Percentiles rank a stretch among this genome's conserved stretches.
Conservation (phyloP, 2,888 invertebrate genomes). For the Brenthis ino region DNA sequence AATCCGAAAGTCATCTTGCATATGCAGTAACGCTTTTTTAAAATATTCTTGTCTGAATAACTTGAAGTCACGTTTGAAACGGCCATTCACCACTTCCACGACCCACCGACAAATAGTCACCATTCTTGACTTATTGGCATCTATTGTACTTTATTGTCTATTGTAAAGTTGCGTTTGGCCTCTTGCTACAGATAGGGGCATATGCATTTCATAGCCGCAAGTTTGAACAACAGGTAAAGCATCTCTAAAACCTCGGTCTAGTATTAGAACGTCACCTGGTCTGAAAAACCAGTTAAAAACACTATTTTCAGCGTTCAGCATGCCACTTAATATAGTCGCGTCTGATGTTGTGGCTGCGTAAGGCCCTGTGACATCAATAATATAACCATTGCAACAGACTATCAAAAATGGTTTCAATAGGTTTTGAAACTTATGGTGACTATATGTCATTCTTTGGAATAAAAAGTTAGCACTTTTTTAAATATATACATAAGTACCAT, state of each 20-base stretch:
- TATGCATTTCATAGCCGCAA: slow-evolving; percentile 19
- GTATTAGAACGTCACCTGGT: slow-evolving; percentile 25
- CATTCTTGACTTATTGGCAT: slow-evolving; percentile 26
- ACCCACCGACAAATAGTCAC: slow-evolving; percentile 35
- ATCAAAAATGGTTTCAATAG: slow-evolving; percentile 34
- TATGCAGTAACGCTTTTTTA: neutral
- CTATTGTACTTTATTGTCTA: too few species aligned
- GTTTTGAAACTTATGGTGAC: too few species aligned
- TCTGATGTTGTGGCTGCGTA: slow-evolving; percentile 32
- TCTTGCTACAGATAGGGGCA: slow-evolving; percentile 27
- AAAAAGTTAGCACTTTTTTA: too few species aligned
- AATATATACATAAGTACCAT: too few species aligned
- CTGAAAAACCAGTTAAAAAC: slow-evolving; percentile 19
- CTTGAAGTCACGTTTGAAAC: slow-evolving; percentile 37
- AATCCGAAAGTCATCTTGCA: slow-evolving; percentile 27
- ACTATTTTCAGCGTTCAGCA: too few species aligned
- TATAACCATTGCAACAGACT: slow-evolving; percentile 33
- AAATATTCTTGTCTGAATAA: slow-evolving; percentile 22
- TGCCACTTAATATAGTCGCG: slow-evolving; percentile 18
- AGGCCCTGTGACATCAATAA: slow-evolving; percentile 31
- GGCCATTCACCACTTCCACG: slow-evolving; percentile 34
- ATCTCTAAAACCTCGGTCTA: slow-evolving; percentile 24
- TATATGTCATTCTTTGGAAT: too few species aligned
- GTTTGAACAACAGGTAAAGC: slow-evolving; percentile 14
- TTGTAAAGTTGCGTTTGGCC: slow-evolving; percentile 28